Percentiles rank a stretch among this genome's conserved stretches.
These are phyloP conservation scores for Himalopsyche phryganea DNA, from an alignment of 1,140 invertebrate species.

Conservation along the genomic window DNA sequence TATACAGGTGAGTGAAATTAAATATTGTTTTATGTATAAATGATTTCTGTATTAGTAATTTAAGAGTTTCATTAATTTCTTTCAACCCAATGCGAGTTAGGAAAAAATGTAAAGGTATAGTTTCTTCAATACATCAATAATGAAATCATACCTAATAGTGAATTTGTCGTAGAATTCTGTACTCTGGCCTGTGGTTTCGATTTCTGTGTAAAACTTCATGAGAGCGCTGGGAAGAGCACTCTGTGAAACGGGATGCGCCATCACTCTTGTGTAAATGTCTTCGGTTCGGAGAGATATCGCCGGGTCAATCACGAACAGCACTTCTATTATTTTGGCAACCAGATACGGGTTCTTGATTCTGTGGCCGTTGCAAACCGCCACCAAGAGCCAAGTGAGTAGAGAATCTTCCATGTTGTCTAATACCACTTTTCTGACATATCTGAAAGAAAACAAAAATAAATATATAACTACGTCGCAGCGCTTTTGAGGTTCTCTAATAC, in stretches of 20 bases:
- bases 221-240: slow-evolving; percentile 79
- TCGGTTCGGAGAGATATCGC: slow-evolving; percentile 67
- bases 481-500: no score
- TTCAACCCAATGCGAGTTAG: no score
- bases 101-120: no score
- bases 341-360: slow-evolving; percentile 95
- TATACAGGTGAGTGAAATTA: no score
- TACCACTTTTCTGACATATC: slow-evolving; percentile 73
- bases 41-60: no score
- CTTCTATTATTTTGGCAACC: slow-evolving; percentile 91
- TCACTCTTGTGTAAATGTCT: slow-evolving; percentile 54
- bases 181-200: slow-evolving; percentile 95
- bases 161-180: slow-evolving; percentile 99
- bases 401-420: slow-evolving; percentile 76
- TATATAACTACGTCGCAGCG: no score
- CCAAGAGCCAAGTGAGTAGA: slow-evolving; percentile 83
- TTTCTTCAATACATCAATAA: no score
- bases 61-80: no score
- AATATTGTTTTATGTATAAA: no score
- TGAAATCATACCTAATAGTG: slow-evolving; percentile 68
- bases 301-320: slow-evolving; percentile 89
- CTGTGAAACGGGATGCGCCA: slow-evolving; percentile 84
- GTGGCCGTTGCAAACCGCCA: slow-evolving; percentile 84
- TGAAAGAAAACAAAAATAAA: slow-evolving; percentile 50
- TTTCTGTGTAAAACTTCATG: slow-evolving; percentile 98